Base-by-base conservation (phyloP, 2,113 vertebrate genomes). In the Clarias batrachus region DNA sequence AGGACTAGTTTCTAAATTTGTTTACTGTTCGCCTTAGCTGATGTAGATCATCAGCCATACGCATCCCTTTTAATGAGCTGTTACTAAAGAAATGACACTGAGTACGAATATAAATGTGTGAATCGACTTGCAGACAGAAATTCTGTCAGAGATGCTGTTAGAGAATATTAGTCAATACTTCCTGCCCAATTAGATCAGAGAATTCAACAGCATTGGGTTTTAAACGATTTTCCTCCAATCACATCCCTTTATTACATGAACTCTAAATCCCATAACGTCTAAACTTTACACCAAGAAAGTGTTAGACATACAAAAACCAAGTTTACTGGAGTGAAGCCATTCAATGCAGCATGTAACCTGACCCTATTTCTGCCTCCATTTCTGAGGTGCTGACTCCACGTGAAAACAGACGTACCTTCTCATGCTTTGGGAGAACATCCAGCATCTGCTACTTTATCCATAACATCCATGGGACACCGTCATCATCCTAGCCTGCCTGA, bases 361-460 rank as follows among this genome's bases (percentile, higher is more conserved):
- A 87, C 1, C 23, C 17, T 23, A 54, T 65, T 48, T 77, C 27
- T 60, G 66, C 25, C 48, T 71, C 48, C 9, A 27, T 68, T 54
- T 59, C 66, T 60, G 48, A 48, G 48, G 48, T 71, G 37, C 4
- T 59, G 41, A n/a, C 0, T 48, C 21, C 60, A 21, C 17, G 19
- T n/a, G n/a, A 14, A 57, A 2, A 16, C n/a, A 17, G 54, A 87
- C 82, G 16, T 91, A 91, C 91, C 92, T 90, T 88, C 59, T 92
- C 91, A 90, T 91, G 71, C 33, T 90, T 87, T 56, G 82, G 16
- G 19, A 74, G 65, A 65, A 74, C 27, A 63, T 85, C 87, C 83
- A 54, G 16, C 57, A 54, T n/a, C 76, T 23, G 33, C 30, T 63
- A 71, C 65, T 6, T 74, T 62, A 73, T 57, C 48, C 85, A n/a